Evolutionary conservation across 2,888 invertebrate genomes (phyloP), one percentile per base, ranked within the genome.

Genomic region (Merodon equestris): DNA sequence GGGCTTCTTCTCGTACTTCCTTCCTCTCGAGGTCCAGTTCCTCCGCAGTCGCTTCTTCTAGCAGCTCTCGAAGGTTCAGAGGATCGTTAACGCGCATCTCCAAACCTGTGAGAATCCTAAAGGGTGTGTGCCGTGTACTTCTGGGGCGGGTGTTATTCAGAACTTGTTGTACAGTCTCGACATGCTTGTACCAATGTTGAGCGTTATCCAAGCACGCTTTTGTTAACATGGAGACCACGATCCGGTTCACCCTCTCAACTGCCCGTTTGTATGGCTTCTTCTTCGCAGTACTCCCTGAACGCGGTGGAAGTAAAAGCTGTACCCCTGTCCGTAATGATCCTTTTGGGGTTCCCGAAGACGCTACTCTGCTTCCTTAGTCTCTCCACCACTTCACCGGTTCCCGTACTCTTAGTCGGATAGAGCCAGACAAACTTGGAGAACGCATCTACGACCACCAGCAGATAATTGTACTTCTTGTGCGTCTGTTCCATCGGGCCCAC

Each of bases 311-410:
- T 89, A 63, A 87, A 89, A 1, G 84, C 84, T 17, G 85, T 83
- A 5, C 88, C 88, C 40, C 86, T 68, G 67, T 89, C 88, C 0
- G 84, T 83, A 5, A 89, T 84, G 9, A 88, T 81, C 4, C 84
- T 66, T 1, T 17, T 73, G 1, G 85, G 85, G 13, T 54, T 81
- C 9, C 74, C 74, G 42, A 81, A 77, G n/a, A n/a, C n/a, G n/a
- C n/a, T n/a, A n/a, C n/a, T n/a, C 13, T 73, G 73, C 13, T 38
- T 61, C 19, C 57, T 15, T 1, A 88, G 48, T 60, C 84, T 85
- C 0, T 83, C 54, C 10, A 88, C 2, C 0, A 84, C 84, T 40
- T 87, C 86, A 14, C 82, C 81, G 0, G 83, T 64, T 0, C 83
- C 76, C 1, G 83, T 84, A 4, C 77, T 81, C 53, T 84, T 86